Conservation (phyloP, 2,888 invertebrate genomes). For the Drosophila suboccidentalis region DNA sequence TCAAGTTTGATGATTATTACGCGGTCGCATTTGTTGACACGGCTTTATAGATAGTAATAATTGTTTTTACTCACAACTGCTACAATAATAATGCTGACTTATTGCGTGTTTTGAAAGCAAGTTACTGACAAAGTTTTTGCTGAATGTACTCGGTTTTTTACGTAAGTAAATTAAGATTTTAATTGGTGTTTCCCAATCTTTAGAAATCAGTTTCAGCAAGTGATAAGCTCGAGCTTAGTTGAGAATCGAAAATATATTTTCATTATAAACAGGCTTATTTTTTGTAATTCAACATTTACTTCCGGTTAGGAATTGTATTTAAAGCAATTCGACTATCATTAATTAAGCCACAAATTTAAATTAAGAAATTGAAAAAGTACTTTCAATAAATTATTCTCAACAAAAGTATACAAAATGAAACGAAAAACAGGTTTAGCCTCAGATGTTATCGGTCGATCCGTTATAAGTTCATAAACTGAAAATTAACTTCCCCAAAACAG, state of each 20-base stretch:
- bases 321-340: background rate
- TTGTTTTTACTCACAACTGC: conserved; percentile 26
- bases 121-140: conserved; percentile 1
- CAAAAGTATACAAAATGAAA: background rate
- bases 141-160: background rate
- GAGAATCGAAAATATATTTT: background rate
- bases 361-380: conserved; percentile 2
- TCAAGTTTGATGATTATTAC: conserved; percentile 4
- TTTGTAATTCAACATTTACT: background rate
- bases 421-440: conserved; percentile 35
- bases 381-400: conserved; percentile 11
- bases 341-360: background rate
- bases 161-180: background rate
- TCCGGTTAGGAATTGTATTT: background rate
- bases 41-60: conserved; percentile 8
- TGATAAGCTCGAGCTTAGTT: conserved; percentile 6
- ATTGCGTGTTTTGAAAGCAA: conserved; percentile 18
- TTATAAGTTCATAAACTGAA: conserved; percentile 21
- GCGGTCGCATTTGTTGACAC: conserved; percentile 15
- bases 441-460: conserved; percentile 23
- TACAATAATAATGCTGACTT: conserved; percentile 10
- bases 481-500: conserved; percentile 13
- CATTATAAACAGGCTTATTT: background rate
- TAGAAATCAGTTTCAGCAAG: background rate
- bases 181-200: background rate